Evolutionary conservation across 2,797 vertebrate genomes (phyloP).

Genomic region (Coluber constrictor): DNA sequence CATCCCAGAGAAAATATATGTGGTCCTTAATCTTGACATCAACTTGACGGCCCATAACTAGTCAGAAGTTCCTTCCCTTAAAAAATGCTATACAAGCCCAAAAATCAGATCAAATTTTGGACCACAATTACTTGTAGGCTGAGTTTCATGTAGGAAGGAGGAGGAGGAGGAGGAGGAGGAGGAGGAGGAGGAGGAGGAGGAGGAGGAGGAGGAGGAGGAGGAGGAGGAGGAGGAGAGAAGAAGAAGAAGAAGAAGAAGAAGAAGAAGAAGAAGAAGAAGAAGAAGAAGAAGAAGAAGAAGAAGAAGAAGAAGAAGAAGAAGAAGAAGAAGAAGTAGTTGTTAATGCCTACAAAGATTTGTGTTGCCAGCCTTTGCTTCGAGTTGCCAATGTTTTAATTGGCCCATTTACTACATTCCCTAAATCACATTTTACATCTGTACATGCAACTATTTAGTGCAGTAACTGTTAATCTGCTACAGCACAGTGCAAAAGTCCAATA

Average conservation of each 20-base stretch:
- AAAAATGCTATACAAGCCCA: background rate
- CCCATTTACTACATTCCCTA: background rate
- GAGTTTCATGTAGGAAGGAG: background rate
- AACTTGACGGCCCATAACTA: background rate
- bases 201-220: too few species aligned
- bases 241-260: rapidly evolving
- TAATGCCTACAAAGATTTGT: background rate
- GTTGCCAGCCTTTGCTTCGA: background rate
- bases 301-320: too few species aligned
- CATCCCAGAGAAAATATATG: background rate
- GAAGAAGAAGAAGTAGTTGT: background rate
- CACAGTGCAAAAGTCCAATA: background rate
- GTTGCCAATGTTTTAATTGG: background rate
- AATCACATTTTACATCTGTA: background rate
- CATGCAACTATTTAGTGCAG: background rate
- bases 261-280: too few species aligned
- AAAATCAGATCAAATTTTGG: background rate
- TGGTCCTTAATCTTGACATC: background rate
- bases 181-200: too few species aligned
- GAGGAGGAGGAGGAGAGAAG: too few species aligned
- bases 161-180: too few species aligned
- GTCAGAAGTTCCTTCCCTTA: background rate
- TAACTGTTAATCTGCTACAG: background rate
- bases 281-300: too few species aligned
- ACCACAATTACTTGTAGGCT: too few species aligned